Evolutionary conservation across 1,140 invertebrate genomes (phyloP), one percentile per base, ranked within the genome.

Genomic region (Bombus affinis): DNA sequence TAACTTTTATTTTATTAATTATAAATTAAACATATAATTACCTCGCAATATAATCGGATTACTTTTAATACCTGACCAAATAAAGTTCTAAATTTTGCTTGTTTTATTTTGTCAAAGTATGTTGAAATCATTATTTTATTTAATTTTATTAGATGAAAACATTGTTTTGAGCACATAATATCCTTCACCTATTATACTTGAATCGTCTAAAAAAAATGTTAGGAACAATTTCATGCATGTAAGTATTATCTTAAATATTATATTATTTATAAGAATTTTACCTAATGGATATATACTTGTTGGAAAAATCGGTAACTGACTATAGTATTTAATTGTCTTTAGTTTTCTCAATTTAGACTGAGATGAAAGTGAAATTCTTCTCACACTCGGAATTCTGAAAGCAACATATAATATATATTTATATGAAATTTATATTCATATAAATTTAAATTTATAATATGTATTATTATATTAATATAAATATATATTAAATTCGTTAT

Each of bases 291-390:
- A 91, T 86, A 92, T 88, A 86, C 86, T 91, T 47, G 89, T 89
- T 80, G 94, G 93, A 90, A 94, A 94, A 85, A 94, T 92, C 5
- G 93, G 90, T 12, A 71, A 81, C 25, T 77, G 90, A 76, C 92
- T 93, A 44, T 92, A 94, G 85, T 91, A 83, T 59, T 70, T 89
- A 28, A 90, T 91, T 25, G 92, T 90, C 65, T 86, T 93, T 53
- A 90, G 80, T 78, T 83, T 91, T 12, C 86, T 87, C 32, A 86
- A 81, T 44, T 76, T 75, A 28, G 68, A 88, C 39, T 83, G 59
- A 39, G 88, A 92, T 1, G 86, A 87, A n/a, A 94, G 79, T 81
- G 90, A 88, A 42, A 90, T 80, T 75, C 87, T 90, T 83, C 92
- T 91, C 8, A 91, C n/a, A 44, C 88, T 87, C 32, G 92, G 92